Conservation (phyloP, 2,888 invertebrate genomes). For the Griposia aprilina region DNA sequence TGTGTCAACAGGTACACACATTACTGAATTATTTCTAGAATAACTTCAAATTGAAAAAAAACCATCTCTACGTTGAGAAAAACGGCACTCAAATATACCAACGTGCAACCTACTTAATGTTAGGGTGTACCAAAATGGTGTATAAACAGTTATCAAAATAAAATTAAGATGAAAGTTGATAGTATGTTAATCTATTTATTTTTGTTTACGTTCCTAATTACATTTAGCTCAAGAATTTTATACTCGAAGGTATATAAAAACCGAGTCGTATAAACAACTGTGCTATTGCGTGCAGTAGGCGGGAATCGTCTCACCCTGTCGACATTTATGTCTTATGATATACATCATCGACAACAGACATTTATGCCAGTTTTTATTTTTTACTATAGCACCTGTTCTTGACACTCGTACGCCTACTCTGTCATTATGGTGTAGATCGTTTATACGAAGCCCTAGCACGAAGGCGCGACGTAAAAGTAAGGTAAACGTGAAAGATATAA, state of each 20-base stretch:
- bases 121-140: not conserved
- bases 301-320: conserved; percentile 21
- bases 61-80: not conserved
- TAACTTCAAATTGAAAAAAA: not conserved
- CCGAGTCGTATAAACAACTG: not conserved
- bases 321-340: conserved; percentile 20
- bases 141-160: not conserved
- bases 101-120: not conserved
- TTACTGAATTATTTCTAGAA: not conserved
- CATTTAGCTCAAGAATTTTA: not conserved
- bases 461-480: not conserved
- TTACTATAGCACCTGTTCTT: not conserved
- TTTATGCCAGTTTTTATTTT: not conserved
- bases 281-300: conserved; percentile 15
- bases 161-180: not conserved
- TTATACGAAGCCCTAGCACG: not conserved
- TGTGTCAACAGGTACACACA: not conserved
- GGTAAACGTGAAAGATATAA: not conserved
- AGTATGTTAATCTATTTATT: not conserved
- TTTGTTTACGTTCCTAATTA: too few species aligned
- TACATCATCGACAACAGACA: not conserved
- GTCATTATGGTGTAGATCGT: not conserved
- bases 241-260: not conserved
- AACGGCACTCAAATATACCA: not conserved
- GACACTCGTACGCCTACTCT: not conserved